Conservation (phyloP, 2,113 vertebrate genomes). For the Isichthys henryi region DNA sequence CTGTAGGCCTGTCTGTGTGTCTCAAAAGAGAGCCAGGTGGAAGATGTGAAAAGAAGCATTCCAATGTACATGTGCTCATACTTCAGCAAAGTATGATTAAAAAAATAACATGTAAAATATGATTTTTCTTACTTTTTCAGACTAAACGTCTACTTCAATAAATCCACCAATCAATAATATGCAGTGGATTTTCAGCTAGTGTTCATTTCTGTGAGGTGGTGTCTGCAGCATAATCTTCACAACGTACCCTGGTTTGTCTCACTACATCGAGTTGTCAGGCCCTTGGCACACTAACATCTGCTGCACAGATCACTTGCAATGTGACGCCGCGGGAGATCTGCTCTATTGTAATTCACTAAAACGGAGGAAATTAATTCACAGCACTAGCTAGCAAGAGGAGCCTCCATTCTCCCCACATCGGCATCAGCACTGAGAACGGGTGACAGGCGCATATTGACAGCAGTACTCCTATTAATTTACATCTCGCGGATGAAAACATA, state of each 20-base stretch:
- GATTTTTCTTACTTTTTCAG: not conserved
- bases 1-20: not conserved
- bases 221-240: not conserved
- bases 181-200: not conserved
- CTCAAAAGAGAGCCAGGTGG: not conserved
- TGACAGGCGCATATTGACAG: not conserved
- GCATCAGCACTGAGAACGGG: not conserved
- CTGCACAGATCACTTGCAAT: not conserved
- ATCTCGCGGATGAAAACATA: constrained; percentile 3
- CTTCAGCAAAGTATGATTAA: not conserved
- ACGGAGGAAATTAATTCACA: constrained; percentile 6
- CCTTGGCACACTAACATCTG: not conserved
- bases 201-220: not conserved
- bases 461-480: not conserved
- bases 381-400: not conserved
- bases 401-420: not conserved
- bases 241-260: not conserved
- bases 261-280: not conserved
- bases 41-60: not conserved
- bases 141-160: not conserved
- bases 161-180: not conserved
- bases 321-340: not conserved
- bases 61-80: not conserved
- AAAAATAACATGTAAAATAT: not conserved
- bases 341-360: constrained; percentile 16